Percentiles rank a stretch among this genome's conserved stretches.
Evolutionary conservation across 1,140 invertebrate genomes (phyloP).

Genomic region (Drosophila albomicans): DNA sequence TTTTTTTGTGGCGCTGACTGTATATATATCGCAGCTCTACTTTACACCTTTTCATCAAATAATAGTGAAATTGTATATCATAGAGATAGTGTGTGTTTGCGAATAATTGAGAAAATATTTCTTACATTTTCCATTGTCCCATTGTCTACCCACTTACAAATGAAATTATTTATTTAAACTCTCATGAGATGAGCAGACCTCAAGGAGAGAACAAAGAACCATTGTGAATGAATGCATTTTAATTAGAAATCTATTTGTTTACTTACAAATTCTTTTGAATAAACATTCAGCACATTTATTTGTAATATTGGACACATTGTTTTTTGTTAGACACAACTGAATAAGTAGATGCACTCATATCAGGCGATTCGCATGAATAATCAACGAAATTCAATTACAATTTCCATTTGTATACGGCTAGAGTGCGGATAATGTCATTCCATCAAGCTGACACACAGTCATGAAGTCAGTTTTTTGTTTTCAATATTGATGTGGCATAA

Average conservation of each 20-base stretch:
- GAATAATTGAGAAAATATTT: too few species aligned
- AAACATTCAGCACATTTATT: too few species aligned
- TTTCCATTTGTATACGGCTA: constrained; percentile 31
- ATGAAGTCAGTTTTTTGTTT: constrained; percentile 6
- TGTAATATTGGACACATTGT: constrained; percentile 12
- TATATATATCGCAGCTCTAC: too few species aligned
- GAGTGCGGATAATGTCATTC: background rate
- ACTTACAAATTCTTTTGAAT: background rate
- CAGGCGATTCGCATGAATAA: constrained; percentile 28
- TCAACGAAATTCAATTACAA: constrained; percentile 40
- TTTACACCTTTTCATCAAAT: too few species aligned
- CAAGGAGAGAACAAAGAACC: background rate
- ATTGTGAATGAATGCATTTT: background rate
- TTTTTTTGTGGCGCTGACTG: too few species aligned
- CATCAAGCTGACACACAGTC: constrained; percentile 22
- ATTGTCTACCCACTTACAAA: too few species aligned
- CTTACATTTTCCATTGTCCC: too few species aligned
- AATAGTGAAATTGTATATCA: too few species aligned
- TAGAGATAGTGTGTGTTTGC: too few species aligned
- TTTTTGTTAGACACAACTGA: constrained; percentile 4
- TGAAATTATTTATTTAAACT: background rate
- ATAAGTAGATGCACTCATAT: constrained; percentile 12
- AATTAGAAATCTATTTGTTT: background rate
- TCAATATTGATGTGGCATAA: constrained; percentile 48
- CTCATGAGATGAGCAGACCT: background rate